A percentile compares a stretch with the other conserved stretches of the same genome.
Conservation (phyloP, 2,888 invertebrate genomes). For the Nomada hirtipes region DNA sequence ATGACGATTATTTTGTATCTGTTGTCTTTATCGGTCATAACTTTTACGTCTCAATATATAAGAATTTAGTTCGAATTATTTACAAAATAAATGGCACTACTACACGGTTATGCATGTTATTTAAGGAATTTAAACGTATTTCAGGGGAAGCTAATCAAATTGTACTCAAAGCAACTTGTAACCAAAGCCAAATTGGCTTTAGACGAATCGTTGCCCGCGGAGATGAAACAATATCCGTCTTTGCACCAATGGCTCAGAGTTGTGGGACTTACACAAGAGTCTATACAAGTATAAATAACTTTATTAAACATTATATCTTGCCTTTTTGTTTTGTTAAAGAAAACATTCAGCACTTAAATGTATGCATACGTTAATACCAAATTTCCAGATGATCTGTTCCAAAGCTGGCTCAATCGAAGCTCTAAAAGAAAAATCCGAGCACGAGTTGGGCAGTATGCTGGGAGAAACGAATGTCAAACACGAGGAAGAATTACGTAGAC, state of each 20-base stretch:
- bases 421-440: slow-evolving; percentile 93
- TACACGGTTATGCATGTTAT: slow-evolving; percentile 10
- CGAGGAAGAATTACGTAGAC: slow-evolving; percentile 92
- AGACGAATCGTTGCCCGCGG: slow-evolving; percentile 86
- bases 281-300: slow-evolving; percentile 87
- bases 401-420: slow-evolving; percentile 91
- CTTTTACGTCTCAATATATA: too few species aligned
- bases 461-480: slow-evolving; percentile 87
- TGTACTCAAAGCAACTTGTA: slow-evolving; percentile 95
- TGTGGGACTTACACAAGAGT: slow-evolving; percentile 91
- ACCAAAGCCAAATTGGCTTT: slow-evolving; percentile 92
- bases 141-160: slow-evolving; percentile 96
- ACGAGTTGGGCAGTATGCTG: slow-evolving; percentile 91
- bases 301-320: not conserved
- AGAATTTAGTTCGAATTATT: not conserved
- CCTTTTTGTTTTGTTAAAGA: not conserved
- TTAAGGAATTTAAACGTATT: slow-evolving; percentile 74
- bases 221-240: slow-evolving; percentile 91
- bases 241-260: slow-evolving; percentile 96
- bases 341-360: not conserved
- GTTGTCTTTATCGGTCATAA: too few species aligned
- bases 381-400: slow-evolving; percentile 88
- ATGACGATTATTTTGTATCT: too few species aligned
- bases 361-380: slow-evolving; percentile 13
- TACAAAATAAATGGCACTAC: not conserved